Base-by-base conservation (phyloP, 2,888 invertebrate genomes). In the Lepidochitona cinerea region DNA sequence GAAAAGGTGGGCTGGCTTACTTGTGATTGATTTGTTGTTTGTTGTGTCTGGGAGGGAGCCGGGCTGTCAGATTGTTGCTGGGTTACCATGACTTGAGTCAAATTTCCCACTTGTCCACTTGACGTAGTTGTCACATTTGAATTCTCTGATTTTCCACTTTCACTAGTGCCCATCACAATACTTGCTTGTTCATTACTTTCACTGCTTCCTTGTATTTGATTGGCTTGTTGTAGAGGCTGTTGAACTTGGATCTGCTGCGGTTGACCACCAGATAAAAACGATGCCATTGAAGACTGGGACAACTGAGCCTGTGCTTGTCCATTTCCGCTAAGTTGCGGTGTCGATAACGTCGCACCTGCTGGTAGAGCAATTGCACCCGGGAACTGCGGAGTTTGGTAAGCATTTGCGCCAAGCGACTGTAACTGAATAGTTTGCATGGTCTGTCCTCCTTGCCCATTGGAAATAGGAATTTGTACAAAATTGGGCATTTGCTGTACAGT, bases 351-450 rank as follows among this genome's bases (percentile, higher is more conserved):
- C 3, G 70, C 29, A 14, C 69, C 67, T 12, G 59, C 68, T 7
- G 73, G 71, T 18, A 78, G 52, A 1, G 74, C 66, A 5, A 73
- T 59, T 18, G 53, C 68, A n/a, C 75, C 73, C 49, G 75, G 75
- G 14, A 70, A 26, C 59, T 75, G 54, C 1, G 71, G 49, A 37
- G 75, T 70, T 9, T 59, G 59, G 29, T 4, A 59, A 4, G 59
- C 59, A 32, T 23, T 23, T 14, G 14, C 26, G 9, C 26, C 23
- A 59, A 94, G 91, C 59, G 96, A 93, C 90, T 97, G 97, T 84
- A 98, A 94, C 89, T 98, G 97, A 0, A 98, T 95, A 0, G 98
- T 97, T 90, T 98, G 98, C 91, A 97, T 96, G 75, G 98, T 95
- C 0, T 98, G 97, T 91, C 98, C 97, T 0, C 98, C 98, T 90